Evolutionary conservation across 2,113 vertebrate genomes (phyloP), one percentile per base, ranked within the genome.

Genomic region (Dromaius novaehollandiae): DNA sequence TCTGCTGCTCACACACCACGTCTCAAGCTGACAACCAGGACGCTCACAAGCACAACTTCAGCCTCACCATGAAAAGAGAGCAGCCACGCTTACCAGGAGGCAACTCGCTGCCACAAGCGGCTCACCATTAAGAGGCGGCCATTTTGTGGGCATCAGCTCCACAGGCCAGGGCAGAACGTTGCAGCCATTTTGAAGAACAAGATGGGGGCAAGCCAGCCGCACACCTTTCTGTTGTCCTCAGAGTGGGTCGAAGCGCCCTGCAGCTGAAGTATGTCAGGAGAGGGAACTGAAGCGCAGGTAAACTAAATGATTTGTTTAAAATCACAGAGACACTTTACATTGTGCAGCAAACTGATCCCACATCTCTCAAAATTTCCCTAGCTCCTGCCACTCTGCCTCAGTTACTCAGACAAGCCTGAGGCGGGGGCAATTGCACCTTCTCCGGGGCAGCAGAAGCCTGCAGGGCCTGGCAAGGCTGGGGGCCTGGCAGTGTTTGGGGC

Each of bases 401-500:
- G 38, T 61, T 30, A 26, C 26, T 15, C 26, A 13, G 11, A 2
- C 21, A 36, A 18, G n/a, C 51, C 26, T 38, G 77, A 79, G 71
- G 16, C 0, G 0, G 13, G 46, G 32, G 11, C 1, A 0, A 24
- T 19, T 51, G 64, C 44, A 13, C 34, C 63, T 38, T 1, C 1
- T 4, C 60, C 0, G 0, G 28, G 55, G 34, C 66, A 34, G 55
- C 5, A 0, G 71, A 16, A 58, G 32, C 22, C 0, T 3, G 20
- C 0, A 0, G 22, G 30, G n/a, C 9, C 14, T 0, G 0, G 9
- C 36, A 38, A 42, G 71, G 51, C 19, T 55, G 38, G 30, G 2
- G 6, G 28, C 55, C 44, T 34, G 46, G 42, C 66, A 34, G 46
- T 30, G 30, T 30, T 16, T 7, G 32, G 5, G 60, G 25, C 5